A percentile compares a stretch with the other conserved stretches of the same genome.
Conservation (phyloP, 1,140 invertebrate genomes). For the Heliconius nattereri region DNA sequence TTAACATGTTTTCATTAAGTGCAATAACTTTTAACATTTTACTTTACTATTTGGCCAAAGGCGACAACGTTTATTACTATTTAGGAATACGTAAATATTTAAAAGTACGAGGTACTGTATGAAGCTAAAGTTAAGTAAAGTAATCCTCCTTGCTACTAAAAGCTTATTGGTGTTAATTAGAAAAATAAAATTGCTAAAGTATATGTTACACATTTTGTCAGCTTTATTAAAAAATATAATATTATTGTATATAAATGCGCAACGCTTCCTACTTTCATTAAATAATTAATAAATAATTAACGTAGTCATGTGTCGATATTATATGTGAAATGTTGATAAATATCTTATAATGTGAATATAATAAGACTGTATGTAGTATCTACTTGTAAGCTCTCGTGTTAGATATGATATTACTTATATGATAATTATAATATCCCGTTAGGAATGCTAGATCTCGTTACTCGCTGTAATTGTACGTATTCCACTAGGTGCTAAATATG, state of each 20-base stretch:
- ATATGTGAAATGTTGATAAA: conserved; percentile 35
- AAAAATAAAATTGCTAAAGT: conserved; percentile 29
- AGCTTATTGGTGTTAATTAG: conserved; percentile 20
- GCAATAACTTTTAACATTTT: conserved; percentile 66
- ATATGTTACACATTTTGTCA: conserved; percentile 41
- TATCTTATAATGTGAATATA: conserved; percentile 53
- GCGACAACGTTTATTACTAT: conserved; percentile 52
- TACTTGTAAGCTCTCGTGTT: conserved; percentile 36
- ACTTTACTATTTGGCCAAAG: conserved; percentile 70
- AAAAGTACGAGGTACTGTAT: conserved; percentile 53
- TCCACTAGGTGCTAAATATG: conserved; percentile 49
- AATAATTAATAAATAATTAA: conserved; percentile 8
- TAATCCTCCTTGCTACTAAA: conserved; percentile 45
- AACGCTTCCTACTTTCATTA: conserved; percentile 32
- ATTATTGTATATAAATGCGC: conserved; percentile 40
- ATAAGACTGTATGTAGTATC: conserved; percentile 70
- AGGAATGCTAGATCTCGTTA: conserved; percentile 77
- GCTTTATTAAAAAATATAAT: conserved; percentile 39
- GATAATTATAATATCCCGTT: conserved; percentile 58
- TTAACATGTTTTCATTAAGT: conserved; percentile 55
- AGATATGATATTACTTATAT: conserved; percentile 33
- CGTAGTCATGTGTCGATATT: conserved; percentile 38
- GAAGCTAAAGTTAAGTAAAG: conserved; percentile 35
- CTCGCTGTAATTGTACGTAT: conserved; percentile 49
- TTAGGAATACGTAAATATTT: conserved; percentile 42